Conservation (phyloP, 1,140 invertebrate genomes). For the Sinella curviseta region DNA sequence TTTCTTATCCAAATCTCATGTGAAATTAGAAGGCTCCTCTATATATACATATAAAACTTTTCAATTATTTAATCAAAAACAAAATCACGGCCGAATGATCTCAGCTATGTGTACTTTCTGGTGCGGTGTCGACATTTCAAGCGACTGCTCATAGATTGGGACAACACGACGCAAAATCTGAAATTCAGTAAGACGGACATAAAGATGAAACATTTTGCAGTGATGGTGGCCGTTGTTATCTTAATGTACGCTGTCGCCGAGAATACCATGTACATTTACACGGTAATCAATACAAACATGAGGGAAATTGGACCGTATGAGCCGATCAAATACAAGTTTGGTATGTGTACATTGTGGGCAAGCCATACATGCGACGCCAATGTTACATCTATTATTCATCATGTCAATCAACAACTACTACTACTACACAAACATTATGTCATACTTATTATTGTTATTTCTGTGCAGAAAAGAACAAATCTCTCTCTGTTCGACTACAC, state of each 20-base stretch:
- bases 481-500: neutral
- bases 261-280: neutral
- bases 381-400: no score
- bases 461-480: neutral
- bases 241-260: conserved; percentile 2
- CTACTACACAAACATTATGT: no score
- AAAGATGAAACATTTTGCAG: neutral
- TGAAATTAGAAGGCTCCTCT: neutral
- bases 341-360: no score
- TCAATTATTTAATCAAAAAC: neutral
- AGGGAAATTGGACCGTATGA: neutral
- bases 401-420: no score
- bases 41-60: neutral
- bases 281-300: neutral
- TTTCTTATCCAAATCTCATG: neutral
- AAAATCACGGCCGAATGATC: neutral
- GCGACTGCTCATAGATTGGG: neutral
- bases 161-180: neutral
- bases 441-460: neutral
- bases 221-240: neutral
- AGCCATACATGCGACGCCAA: no score
- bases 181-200: neutral
- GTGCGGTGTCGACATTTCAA: neutral
- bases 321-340: neutral
- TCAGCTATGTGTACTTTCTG: neutral